Base-by-base conservation (phyloP, 37 sponge, comb jelly and placozoan genomes). In the Oopsacas minuta region DNA sequence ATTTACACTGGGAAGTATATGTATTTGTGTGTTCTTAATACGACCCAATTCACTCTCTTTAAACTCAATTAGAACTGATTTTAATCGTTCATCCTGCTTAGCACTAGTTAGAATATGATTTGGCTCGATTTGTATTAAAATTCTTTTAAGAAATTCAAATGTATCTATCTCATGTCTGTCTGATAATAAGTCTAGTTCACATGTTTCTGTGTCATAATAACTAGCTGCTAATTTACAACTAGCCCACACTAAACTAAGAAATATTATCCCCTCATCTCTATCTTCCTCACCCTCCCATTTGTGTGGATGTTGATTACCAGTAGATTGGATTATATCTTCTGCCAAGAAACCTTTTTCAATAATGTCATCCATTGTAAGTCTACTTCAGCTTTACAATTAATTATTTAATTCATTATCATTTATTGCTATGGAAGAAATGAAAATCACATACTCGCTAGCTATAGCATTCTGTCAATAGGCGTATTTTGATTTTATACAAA, bases 121-220 rank as follows among this genome's bases (percentile, higher is more conserved):
- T 12, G 96, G 96, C 37, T 81, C 75, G 0, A 90, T 84, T 84
- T 96, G 91, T 23, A 82, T 36, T 39, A 96, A 69, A 38, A 91
- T 95, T 96, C 36, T 20, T 25, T 39, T 23, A 23, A 51, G 69
- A 1, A 20, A 61, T 61, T 61, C 75, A n/a, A 61, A 61, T 61
- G 75, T 32, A 61, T 61, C 75, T 25, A 61, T 61, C 22, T 61
- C 75, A 34, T 61, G 75, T 61, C 30, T 3, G 22, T 61, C 75
- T 3, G 75, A n/a, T n/a, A 61, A 34, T 20, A 61, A 34, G 28
- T 20, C 3, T 7, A 61, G 75, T n/a, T 61, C 75, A 61, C 75
- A 61, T 12, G 75, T 20, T 61, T 61, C 75, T 61, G 75, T 61
- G 17, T 61, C 75, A 61, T 61, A 61, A n/a, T 25, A 61, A 34